Percentiles rank a stretch among this genome's conserved stretches.
These are phyloP conservation scores for Forficula auricularia DNA, from an alignment of 1,140 invertebrate species.

Conservation along the genomic window DNA sequence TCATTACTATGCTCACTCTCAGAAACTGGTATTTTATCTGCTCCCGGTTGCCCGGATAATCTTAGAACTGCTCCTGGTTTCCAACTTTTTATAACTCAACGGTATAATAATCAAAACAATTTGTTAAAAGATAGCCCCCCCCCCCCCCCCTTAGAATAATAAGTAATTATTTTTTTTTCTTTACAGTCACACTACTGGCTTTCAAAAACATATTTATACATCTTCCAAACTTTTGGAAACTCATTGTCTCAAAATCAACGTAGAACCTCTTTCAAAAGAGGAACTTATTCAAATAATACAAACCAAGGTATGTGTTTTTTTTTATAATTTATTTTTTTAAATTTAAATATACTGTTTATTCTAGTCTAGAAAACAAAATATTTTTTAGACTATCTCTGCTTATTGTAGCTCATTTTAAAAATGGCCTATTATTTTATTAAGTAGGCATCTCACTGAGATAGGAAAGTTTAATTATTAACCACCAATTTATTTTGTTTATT, in stretches of 20 bases:
- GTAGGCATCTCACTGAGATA: too few species aligned
- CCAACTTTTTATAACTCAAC: constrained; percentile 78
- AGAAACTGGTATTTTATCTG: constrained; percentile 62
- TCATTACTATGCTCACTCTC: constrained; percentile 70
- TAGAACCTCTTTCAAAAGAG: constrained; percentile 53
- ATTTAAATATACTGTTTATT: too few species aligned
- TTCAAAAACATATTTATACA: constrained; percentile 44
- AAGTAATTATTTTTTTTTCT: too few species aligned
- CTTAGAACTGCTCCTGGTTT: constrained; percentile 64
- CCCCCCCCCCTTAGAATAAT: too few species aligned
- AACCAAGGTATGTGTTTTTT: constrained; percentile 20
- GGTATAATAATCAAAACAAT: constrained; percentile 30
- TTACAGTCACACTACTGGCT: constrained; percentile 24
- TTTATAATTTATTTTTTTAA: neutral
- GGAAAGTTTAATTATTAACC: too few species aligned
- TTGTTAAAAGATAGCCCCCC: too few species aligned
- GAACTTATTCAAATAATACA: constrained; percentile 54
- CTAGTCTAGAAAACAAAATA: too few species aligned
- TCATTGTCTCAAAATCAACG: constrained; percentile 61
- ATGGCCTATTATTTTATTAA: too few species aligned
- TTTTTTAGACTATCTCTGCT: too few species aligned
- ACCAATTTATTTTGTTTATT: too few species aligned
- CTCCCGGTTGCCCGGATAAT: constrained; percentile 71
- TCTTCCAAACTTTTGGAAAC: constrained; percentile 54
- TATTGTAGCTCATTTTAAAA: too few species aligned